phyloP scores from a whole-genome alignment of 2,113 vertebrate genomes.

The Macaca nemestrina region DNA sequence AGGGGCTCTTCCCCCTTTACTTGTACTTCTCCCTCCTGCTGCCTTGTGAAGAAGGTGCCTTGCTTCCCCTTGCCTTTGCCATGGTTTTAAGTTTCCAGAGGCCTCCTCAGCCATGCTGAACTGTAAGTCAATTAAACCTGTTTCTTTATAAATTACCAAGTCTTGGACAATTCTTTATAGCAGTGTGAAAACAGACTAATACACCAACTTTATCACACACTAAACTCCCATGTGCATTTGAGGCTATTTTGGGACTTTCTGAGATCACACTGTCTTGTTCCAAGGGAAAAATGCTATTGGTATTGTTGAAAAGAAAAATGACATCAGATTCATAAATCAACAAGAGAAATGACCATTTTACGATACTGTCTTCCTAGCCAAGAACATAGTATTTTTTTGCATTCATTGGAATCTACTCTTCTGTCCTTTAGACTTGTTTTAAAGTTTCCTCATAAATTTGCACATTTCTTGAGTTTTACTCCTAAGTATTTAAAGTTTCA shows the following conservation, averaged over 20 bases:
- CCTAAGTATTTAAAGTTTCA: too few species aligned
- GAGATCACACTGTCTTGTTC: neutral
- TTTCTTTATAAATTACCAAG: too few species aligned
- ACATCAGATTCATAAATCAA: neutral
- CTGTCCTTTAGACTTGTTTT: neutral
- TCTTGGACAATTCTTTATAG: too few species aligned
- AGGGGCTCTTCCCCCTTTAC: too few species aligned
- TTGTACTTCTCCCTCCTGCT: too few species aligned
- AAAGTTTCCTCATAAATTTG: too few species aligned
- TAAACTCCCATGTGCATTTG: neutral
- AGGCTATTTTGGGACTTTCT: constrained; percentile 1
- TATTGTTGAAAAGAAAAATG: neutral
- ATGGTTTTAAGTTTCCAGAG: too few species aligned
- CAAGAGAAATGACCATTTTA: neutral
- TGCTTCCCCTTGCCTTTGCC: too few species aligned
- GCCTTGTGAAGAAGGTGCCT: too few species aligned
- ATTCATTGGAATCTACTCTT: neutral
- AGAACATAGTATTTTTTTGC: neutral
- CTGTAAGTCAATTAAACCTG: too few species aligned
- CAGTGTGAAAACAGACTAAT: neutral
- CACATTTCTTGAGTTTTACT: too few species aligned
- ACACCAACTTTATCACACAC: neutral
- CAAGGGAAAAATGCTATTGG: neutral
- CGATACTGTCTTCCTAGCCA: neutral
- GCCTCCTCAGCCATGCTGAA: too few species aligned